These are phyloP conservation scores for Cepphus grylle DNA, from an alignment of 2,113 vertebrate species.

Conservation along the genomic window DNA sequence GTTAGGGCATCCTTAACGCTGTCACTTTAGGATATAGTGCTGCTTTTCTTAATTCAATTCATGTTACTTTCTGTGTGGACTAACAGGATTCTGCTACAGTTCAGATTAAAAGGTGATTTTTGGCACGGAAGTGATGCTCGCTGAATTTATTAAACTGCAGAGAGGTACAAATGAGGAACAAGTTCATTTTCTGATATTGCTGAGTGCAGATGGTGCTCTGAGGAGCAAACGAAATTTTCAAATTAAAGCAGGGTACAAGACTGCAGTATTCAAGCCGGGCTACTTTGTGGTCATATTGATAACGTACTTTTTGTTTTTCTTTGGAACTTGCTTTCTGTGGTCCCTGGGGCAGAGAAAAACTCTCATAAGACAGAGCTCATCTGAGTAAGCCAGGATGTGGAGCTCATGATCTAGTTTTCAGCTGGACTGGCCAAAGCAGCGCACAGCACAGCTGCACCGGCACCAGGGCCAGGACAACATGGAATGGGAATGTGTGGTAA, in stretches of 20 bases:
- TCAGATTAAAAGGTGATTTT: not conserved
- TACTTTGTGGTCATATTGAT: not conserved
- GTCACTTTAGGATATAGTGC: not conserved
- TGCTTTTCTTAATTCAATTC: not conserved
- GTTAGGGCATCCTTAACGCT: not conserved
- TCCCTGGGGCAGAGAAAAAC: not conserved
- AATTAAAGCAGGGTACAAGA: not conserved
- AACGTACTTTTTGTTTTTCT: not conserved
- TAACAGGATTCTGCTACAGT: not conserved
- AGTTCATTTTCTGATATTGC: not conserved
- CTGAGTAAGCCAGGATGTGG: not conserved
- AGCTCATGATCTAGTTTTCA: not conserved
- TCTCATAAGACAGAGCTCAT: not conserved
- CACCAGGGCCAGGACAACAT: not conserved
- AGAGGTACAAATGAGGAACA: not conserved
- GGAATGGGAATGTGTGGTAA: not conserved
- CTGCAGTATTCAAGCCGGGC: not conserved
- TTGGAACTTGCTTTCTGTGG: not conserved
- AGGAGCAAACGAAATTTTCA: not conserved
- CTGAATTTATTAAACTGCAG: not conserved
- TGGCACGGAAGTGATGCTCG: not conserved
- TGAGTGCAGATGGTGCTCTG: not conserved
- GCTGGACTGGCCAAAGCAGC: not conserved
- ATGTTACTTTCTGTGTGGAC: not conserved
- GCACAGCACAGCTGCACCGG: not conserved